These are phyloP conservation scores for Eriocheir sinensis DNA, from an alignment of 1,140 invertebrate genomes.

Conservation along the genomic window DNA sequence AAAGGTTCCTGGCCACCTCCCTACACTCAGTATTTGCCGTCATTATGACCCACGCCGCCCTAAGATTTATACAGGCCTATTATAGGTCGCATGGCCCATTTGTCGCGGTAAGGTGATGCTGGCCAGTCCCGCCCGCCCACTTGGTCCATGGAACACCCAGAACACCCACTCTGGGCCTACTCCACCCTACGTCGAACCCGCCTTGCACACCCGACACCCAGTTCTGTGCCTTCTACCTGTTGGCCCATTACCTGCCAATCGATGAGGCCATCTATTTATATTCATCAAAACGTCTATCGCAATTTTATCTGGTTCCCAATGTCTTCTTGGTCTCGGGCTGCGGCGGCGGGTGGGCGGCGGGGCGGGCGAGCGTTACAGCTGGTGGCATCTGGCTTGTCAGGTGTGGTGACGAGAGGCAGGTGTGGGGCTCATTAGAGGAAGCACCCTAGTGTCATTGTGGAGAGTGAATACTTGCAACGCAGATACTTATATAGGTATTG, in stretches of 20 bases:
- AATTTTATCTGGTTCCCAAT: not conserved
- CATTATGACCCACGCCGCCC: constrained; percentile 66
- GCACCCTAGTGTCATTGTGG: constrained; percentile 2
- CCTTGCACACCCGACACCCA: not conserved
- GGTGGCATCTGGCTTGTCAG: not conserved
- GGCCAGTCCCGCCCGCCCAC: not conserved
- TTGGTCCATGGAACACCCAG: not conserved
- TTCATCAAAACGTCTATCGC: not conserved
- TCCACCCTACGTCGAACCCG: not conserved
- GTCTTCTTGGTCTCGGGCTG: not conserved
- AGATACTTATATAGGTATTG: constrained; percentile 26
- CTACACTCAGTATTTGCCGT: constrained; percentile 69
- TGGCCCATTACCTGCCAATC: not conserved
- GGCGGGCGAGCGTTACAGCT: not conserved
- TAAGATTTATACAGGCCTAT: constrained; percentile 76
- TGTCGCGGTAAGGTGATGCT: constrained; percentile 61
- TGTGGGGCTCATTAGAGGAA: not conserved
- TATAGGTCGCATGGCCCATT: constrained; percentile 73
- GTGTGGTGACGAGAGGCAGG: not conserved
- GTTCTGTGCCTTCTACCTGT: not conserved
- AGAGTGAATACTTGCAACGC: not conserved
- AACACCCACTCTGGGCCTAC: not conserved
- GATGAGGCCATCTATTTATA: not conserved
- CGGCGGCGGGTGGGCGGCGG: not conserved
- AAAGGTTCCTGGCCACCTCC: not conserved